phyloP scores from a whole-genome alignment of 2,113 vertebrate species.

The Thunnus maccoyii region DNA sequence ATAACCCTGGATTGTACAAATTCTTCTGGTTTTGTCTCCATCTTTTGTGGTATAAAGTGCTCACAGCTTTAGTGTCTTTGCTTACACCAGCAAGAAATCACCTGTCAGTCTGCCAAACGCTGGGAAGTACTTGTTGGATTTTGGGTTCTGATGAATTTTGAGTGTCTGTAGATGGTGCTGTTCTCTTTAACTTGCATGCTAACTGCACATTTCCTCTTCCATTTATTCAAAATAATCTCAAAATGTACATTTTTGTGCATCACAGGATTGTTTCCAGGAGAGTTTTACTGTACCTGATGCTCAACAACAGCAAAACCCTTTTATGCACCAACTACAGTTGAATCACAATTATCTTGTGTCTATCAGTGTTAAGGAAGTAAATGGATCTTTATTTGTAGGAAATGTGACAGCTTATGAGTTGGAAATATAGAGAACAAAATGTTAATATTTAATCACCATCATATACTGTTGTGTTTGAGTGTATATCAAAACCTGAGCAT shows the following conservation, averaged over 20 bases:
- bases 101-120: neutral
- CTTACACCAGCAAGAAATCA: neutral
- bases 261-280: neutral
- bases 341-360: neutral
- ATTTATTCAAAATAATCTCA: neutral
- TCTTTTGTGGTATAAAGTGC: neutral
- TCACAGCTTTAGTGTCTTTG: slow-evolving; percentile 8
- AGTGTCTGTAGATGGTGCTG: slow-evolving; percentile 36
- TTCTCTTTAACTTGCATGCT: neutral
- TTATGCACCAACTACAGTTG: neutral
- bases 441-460: no score
- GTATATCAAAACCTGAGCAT: no score
- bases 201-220: neutral
- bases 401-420: no score
- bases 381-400: neutral
- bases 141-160: neutral
- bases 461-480: no score
- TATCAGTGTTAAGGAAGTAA: neutral
- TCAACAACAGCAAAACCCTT: neutral
- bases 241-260: neutral
- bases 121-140: neutral
- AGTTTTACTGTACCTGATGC: neutral
- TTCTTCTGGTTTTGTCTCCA: slow-evolving; percentile 11
- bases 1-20: neutral
- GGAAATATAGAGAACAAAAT: no score